Evolutionary conservation across 2,888 invertebrate genomes (phyloP), one percentile per base, ranked within the genome.

Genomic region (Auanema freiburgensis): DNA sequence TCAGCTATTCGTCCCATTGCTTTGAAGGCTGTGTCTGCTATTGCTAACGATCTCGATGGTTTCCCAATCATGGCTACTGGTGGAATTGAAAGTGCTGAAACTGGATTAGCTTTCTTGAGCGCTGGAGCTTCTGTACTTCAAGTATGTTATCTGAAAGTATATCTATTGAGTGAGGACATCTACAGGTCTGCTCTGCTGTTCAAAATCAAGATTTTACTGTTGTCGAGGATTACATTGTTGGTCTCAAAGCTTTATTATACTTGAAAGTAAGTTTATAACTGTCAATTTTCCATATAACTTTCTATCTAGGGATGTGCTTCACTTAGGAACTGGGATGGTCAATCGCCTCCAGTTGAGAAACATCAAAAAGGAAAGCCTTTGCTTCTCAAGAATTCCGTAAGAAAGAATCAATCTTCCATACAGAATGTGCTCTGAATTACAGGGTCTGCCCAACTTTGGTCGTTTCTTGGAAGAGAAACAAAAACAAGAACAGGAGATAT

Each of bases 161-260:
- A 50, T 14, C 11, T 10, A 10, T 11, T 50, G 18, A 54, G 12
- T 54, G 43, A 43, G 43, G 23, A n/a, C 23, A 16, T 40, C 33
- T 57, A 18, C 79, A 91, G 90, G 88, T 95, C 62, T 92, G 97
- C 86, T 96, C 95, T 79, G 92, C 97, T 0, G 89, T 98, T 21
- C 97, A 98, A 85, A 98, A 98, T 86, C 97, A 98, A 87, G 97
- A 98, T 86, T 98, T 95, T 83, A 96, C 96, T 0, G 87, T 98
- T 0, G 90, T 98, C 53, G 92, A 96, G 11, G 97, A 98, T 85
- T 98, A 97, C 84, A 89, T 90, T 61, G 91, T 90, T 0, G 81
- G 82, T n/a, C 77, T 82, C 18, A 66, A 74, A 16, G 78, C 80
- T 12, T 71, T 82, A 40, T 73, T 82, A 21, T 82, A 80, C 59